Evolutionary conservation across 2,888 invertebrate species (phyloP), one percentile per base, ranked within the genome.

Genomic region (Cartodere bifasciata): DNA sequence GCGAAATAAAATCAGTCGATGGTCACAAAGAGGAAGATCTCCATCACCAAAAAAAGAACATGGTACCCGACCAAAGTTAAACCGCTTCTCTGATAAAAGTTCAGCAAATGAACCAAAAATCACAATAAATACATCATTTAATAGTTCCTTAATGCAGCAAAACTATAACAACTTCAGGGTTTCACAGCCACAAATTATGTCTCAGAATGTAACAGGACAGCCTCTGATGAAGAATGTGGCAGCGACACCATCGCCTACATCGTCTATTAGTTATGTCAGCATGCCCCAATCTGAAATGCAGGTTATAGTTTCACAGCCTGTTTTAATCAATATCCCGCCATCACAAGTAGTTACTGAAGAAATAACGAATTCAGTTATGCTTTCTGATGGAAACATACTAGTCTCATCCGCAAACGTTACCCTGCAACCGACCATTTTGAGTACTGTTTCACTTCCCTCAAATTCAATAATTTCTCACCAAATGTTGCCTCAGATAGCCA

Each of bases 321-420:
- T 56, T 15, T 43, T 56, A 17, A 38, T 57, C 32, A 54, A 53
- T 23, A 53, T 58, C 13, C 60, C 60, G 12, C 60, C 62, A 4
- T 60, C 62, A 9, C 58, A 60, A 34, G 42, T 56, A 21, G 37
- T 51, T 14, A 50, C 50, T 27, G 42, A 42, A 28, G 46, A 48
- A 16, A 43, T 52, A 3, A 13, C n/a, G n/a, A n/a, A n/a, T n/a
- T n/a, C n/a, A 12, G 9, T 13, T 14, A 22, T 41, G 31, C 38
- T 39, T 5, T 23, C 38, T 13, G 35, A 31, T 7, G 45, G 47
- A 25, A 46, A 45, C 38, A 40, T 50, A 9, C 31, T 51, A 23
- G 42, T 40, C n/a, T 35, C 40, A 12, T 31, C 39, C 3, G 29
- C 27, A 13, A 15, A 27, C 7, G 23, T 27, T 27, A 16, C 30